phyloP scores from a whole-genome alignment of 2,888 invertebrate genomes.

The Azorinus chamasolen region DNA sequence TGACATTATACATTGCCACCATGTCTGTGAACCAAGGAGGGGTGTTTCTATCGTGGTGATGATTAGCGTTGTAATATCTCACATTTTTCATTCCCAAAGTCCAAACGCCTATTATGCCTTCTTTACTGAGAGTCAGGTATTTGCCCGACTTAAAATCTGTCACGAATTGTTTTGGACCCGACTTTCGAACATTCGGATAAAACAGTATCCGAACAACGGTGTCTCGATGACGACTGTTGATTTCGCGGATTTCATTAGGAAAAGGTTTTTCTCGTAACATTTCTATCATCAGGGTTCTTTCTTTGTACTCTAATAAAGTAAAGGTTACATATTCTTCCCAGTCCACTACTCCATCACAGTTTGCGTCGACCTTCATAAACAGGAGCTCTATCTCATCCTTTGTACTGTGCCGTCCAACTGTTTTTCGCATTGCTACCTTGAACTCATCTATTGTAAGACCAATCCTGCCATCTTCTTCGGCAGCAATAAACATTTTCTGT shows the following conservation, averaged over 20 bases:
- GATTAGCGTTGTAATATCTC: constrained; percentile 67
- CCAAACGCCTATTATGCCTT: constrained; percentile 93
- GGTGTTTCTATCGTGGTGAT: constrained; percentile 88
- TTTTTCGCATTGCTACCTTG: constrained; percentile 76
- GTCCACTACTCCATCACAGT: constrained; percentile 88
- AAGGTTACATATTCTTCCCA: constrained; percentile 94
- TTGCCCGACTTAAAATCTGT: constrained; percentile 89
- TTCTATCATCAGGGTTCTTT: constrained; percentile 79
- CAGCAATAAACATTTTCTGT: constrained; percentile 74
- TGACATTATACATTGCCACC: constrained; percentile 92
- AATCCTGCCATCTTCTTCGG: constrained; percentile 72
- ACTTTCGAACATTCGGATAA: constrained; percentile 69
- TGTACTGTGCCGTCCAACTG: constrained; percentile 74
- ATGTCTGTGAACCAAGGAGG: constrained; percentile 91
- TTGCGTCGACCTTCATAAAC: constrained; percentile 87
- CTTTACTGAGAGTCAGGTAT: constrained; percentile 92
- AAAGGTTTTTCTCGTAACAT: constrained; percentile 75
- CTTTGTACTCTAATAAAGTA: constrained; percentile 90
- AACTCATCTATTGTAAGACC: constrained; percentile 81
- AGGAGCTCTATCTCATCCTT: constrained; percentile 79
- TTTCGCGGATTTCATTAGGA: constrained; percentile 87
- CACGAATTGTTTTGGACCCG: constrained; percentile 23
- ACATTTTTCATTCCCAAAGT: constrained; percentile 90
- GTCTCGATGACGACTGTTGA: constrained; percentile 90
- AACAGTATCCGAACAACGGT: constrained; percentile 88